These are phyloP conservation scores for Torymus texanus DNA, from an alignment of 2,888 invertebrate species.

Conservation along the genomic window DNA sequence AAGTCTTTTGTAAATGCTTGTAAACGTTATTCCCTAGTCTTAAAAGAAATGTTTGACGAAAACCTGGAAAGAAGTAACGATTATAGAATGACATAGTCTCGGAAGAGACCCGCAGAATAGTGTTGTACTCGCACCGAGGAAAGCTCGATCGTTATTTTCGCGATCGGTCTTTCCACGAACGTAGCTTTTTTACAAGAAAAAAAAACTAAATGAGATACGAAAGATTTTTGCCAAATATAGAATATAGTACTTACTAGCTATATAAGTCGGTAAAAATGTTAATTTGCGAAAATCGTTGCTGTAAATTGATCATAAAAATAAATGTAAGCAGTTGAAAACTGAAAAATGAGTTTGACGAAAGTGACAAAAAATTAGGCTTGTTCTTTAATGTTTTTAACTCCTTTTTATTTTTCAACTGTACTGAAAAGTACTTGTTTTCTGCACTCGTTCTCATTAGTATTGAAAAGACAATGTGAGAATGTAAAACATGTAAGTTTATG, in stretches of 20 bases:
- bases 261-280: conserved; percentile 59
- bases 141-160: conserved; percentile 61
- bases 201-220: conserved; percentile 64
- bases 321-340: conserved; percentile 46
- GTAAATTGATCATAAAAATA: conserved; percentile 46
- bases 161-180: conserved; percentile 55
- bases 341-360: conserved; percentile 34
- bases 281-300: conserved; percentile 47
- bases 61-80: conserved; percentile 60
- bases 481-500: conserved; percentile 5
- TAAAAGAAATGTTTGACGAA: conserved; percentile 64
- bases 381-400: conserved; percentile 14
- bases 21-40: conserved; percentile 69
- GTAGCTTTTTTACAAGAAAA: conserved; percentile 73
- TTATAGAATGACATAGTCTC: conserved; percentile 34
- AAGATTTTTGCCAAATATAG: conserved; percentile 72
- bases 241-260: conserved; percentile 73
- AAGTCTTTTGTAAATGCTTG: conserved; percentile 76
- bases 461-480: conserved; percentile 4
- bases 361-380: conserved; percentile 8
- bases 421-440: conserved; percentile 44
- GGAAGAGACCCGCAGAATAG: conserved; percentile 55
- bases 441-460: conserved; percentile 17
- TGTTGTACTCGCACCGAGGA: conserved; percentile 64
- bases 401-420: conserved; percentile 48